Evolutionary conservation across 2,888 invertebrate species (phyloP), one percentile per base, ranked within the genome.

Genomic region (Schrankia costaestrigalis): DNA sequence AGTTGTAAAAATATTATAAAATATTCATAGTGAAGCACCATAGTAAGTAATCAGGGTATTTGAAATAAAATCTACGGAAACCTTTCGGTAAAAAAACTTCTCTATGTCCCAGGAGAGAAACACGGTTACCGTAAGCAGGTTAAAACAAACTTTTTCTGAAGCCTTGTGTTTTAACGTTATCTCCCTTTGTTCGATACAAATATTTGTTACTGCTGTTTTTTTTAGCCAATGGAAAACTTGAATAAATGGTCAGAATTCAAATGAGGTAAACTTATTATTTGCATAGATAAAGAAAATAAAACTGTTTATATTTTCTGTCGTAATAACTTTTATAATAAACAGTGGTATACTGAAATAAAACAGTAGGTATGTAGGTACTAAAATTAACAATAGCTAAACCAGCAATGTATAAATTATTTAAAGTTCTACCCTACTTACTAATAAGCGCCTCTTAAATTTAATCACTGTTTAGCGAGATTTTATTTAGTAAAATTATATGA

Each of bases 61-160:
- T 60, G 55, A 64, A 68, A 75, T 69, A 77, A 71, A 71, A 71
- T 68, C 64, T 52, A 61, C 54, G 48, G 50, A 63, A 75, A 65
- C 69, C 70, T 67, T 66, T 63, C 45, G 39, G 37, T n/a, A n/a
- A n/a, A 60, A 52, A 64, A 67, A 58, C 52, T 66, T 63, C 52
- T 38, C 55, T 57, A 60, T 53, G 48, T 64, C 71, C 71, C 70
- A 15, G 13, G 59, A 52, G 73, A 57, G 47, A 36, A 46, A 47
- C 57, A 53, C 45, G 43, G 39, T 40, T 46, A 57, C 53, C 53
- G 60, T 65, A 72, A 71, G 50, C 58, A 64, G 65, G 71, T 74
- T 71, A 68, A 67, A 71, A 65, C 64, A 67, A 75, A 72, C 58
- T 66, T 72, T 64, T 46, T 52, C 55, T 42, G 38, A 33, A 47